Evolutionary conservation across 2,888 invertebrate species (phyloP), one percentile per base, ranked within the genome.

Genomic region (Pachydiplax longipennis): DNA sequence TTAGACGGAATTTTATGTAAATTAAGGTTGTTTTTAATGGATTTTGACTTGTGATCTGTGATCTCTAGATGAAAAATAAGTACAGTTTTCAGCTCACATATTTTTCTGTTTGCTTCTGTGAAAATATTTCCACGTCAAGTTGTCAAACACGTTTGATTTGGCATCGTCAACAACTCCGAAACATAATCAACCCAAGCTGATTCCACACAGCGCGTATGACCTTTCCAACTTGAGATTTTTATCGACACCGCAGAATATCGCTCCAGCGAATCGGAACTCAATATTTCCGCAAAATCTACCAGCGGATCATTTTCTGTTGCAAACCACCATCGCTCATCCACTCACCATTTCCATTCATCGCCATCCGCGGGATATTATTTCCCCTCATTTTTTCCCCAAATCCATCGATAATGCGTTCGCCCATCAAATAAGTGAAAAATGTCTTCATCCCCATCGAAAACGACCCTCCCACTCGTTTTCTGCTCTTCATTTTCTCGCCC

Each of bases 371-470:
- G 25, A 31, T 53, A 31, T 83, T 37, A 61, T 61, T 61, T 6
- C 61, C 1, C 35, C 1, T 58, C 61, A 40, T 87, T 61, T 87
- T 61, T 22, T 31, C 31, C n/a, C n/a, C 53, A 58, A n/a, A 18
- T 35, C 25, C 87, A 61, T 87, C 22, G 87, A 87, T 87, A 87
- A 87, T 87, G 87, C 87, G 87, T 87, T 65, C 40, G 58, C 37
- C 61, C 87, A 87, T 87, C 87, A 87, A 87, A 87, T 61, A 35
- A 87, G 65, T 37, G 87, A n/a, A 65, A 87, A 87, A 31, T 35
- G 58, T 61, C 18, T 83, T 58, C 58, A 25, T n/a, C 82, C 25
- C 48, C 82, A 22, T 48, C 80, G 37, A 44, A 80, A 80, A 80
- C 80, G 80, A 35, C 35, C 80, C 13, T 37, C 18, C 35, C 18